A percentile compares a stretch with the other conserved stretches of the same genome.
Conservation (phyloP, 2,888 invertebrate genomes). For the Andrena trimmerana region DNA sequence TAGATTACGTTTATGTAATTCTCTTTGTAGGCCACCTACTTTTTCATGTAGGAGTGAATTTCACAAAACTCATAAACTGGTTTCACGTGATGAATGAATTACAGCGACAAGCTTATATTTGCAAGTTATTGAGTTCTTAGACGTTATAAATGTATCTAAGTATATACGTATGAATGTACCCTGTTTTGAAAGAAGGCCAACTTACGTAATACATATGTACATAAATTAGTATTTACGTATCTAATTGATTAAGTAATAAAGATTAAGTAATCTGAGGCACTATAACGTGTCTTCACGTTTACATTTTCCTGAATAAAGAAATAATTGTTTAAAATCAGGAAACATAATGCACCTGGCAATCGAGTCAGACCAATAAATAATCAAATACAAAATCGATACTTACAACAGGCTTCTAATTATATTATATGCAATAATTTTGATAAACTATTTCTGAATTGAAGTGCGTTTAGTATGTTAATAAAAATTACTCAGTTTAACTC, state of each 20-base stretch:
- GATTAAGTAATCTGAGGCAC: no score
- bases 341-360: background rate
- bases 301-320: background rate
- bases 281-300: background rate
- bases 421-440: background rate
- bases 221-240: constrained; percentile 1
- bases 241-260: background rate
- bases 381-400: background rate
- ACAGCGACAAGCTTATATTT: background rate
- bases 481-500: no score
- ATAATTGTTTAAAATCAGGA: background rate
- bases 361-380: no score
- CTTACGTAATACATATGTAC: background rate
- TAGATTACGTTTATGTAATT: no score
- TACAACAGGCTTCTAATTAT: constrained; percentile 3
- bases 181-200: background rate
- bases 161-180: no score
- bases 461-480: no score
- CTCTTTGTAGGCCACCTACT: no score
- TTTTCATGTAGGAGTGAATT: background rate
- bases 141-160: background rate
- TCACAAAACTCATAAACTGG: background rate
- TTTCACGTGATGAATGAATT: background rate
- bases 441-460: no score
- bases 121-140: background rate